Evolutionary conservation across 2,113 vertebrate genomes (phyloP), one percentile per base, ranked within the genome.

Genomic region (Amphiprion percula): DNA sequence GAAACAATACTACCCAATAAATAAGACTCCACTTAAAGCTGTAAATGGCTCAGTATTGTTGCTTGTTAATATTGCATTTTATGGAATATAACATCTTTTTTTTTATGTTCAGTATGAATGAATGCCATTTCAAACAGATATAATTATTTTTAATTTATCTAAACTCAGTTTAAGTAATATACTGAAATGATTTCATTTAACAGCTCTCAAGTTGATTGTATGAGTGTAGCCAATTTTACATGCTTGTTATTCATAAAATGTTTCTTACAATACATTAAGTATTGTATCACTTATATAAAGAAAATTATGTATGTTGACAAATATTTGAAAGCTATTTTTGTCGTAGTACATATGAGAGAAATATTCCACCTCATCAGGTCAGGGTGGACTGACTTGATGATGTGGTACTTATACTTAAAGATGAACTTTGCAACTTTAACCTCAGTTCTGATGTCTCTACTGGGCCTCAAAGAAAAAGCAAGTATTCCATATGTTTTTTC

Each of bases 1-100:
- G 53, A 80, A 89, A 86, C 79, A 89, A 87, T 87, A 75, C 46
- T 30, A 39, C 26, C 82, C 56, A 70, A 85, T 79, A 74, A 88
- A 89, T 58, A 82, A 68, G 19, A 50, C 65, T 68, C 8, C 54
- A 3, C 64, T 76, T 77, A 54, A 63, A 74, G 74, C 19, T 70
- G 9, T 28, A 74, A 76, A 62, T 80, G 49, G 49, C 21, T 74
- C 12, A 74, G 33, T 59, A 74, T 69, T 74, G 10, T 7, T 44
- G 7, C 52, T 24, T 77, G 21, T 70, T 68, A 55, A 60, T 74
- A n/a, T 41, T 39, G 6, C 21, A 56, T 60, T 55, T 56, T 68
- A 21, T 73, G 4, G 3, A 71, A 54, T 37, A 47, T 44, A 50
- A 75, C 54, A 53, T 64, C 39, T 79, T 14, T 30, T 63, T 16